Conservation (phyloP, 2,888 invertebrate genomes). For the Mantis religiosa region DNA sequence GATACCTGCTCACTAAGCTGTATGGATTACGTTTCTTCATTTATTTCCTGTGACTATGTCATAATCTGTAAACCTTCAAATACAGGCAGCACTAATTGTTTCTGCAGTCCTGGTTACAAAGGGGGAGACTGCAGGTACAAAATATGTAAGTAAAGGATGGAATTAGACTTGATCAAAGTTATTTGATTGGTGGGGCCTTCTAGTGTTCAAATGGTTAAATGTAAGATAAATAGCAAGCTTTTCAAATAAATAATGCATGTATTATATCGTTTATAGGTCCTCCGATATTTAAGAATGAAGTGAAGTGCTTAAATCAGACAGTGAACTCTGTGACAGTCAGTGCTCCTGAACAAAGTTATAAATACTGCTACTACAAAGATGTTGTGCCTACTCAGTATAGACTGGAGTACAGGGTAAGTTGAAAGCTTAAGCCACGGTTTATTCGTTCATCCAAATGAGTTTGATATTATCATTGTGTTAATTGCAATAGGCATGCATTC, state of each 20-base stretch:
- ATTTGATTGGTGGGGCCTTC: too few species aligned
- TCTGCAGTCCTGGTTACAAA: neutral
- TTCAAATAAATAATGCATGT: too few species aligned
- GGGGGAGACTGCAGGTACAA: neutral
- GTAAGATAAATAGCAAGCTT: too few species aligned
- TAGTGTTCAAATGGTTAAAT: too few species aligned
- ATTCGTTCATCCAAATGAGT: too few species aligned
- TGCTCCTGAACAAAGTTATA: neutral
- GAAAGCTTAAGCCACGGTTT: too few species aligned
- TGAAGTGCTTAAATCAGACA: neutral
- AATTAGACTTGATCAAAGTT: too few species aligned
- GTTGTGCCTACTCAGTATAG: neutral
- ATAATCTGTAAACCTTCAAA: neutral
- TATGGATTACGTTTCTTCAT: neutral
- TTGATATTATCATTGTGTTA: too few species aligned
- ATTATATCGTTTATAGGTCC: neutral
- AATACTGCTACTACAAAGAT: neutral
- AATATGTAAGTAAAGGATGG: neutral
- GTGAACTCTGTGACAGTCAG: neutral
- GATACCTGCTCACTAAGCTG: neutral
- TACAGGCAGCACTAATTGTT: neutral
- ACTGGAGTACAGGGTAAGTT: neutral
- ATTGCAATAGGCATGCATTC: too few species aligned
- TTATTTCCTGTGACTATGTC: neutral
- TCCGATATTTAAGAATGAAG: neutral